Evolutionary conservation across 2,113 vertebrate genomes (phyloP), one percentile per base, ranked within the genome.

Genomic region (Onychorhynchus coronatus): DNA sequence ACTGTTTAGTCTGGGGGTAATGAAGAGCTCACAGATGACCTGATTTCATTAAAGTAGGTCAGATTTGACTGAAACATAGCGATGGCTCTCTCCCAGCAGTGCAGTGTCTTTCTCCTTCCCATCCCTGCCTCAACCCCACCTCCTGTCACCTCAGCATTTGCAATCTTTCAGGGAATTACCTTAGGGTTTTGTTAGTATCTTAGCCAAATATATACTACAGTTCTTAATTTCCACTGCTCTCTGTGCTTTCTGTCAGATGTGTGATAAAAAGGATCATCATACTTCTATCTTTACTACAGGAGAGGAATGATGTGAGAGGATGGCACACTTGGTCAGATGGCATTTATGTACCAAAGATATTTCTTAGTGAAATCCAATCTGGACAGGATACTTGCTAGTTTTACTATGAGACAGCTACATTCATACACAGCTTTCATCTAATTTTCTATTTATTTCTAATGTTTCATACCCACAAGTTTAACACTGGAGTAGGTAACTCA

Each of bases 1-100:
- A 95, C 98, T 98, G 98, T 99, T 99, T 99, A 99, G 98, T 98
- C 98, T 98, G 98, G 98, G 98, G 98, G 97, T 98, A 98, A 99
- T 99, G 98, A 99, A 98, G 98, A 99, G 98, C 98, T 98, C 98
- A 98, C 98, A 98, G 98, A 98, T 99, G 99, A 99, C 98, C 98
- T 98, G 98, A 99, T 99, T 98, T 98, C 97, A 97, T 98, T 98
- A 98, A 98, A 98, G 98, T 98, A 97, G 98, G 98, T 98, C 98
- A 98, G 97, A 97, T 97, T 97, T 98, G 90, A 96, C 97, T 97
- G 95, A 97, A 98, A 96, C 89, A 61, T 91, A 52, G 96, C 97
- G 91, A 75, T 82, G 92, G 83, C 96, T 97, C 89, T 97, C 96
- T 97, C 94, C 88, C 95, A 95, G 95, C 97, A 97, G 88, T 55